Evolutionary conservation across 2,888 invertebrate species (phyloP), one percentile per base, ranked within the genome.

Genomic region (Synanthedon tipuliformis): DNA sequence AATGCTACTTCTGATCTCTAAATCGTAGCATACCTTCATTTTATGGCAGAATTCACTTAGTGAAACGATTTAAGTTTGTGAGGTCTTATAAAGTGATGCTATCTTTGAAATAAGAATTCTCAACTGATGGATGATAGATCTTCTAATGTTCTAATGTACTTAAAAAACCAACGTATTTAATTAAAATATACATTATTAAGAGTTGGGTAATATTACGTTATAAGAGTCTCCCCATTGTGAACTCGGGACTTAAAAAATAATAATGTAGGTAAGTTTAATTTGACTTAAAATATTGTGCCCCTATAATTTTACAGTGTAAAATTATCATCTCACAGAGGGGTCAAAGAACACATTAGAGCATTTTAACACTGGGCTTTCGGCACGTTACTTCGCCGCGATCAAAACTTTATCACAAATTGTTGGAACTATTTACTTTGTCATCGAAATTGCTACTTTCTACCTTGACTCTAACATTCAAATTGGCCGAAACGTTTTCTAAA

Each of bases 261-360:
- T 80, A 78, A 78, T 68, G 69, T 59, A 76, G 73, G 74, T 78
- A 76, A 74, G 74, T 78, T 77, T 79, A 83, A 81, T 84, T 79
- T 71, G 65, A 71, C 71, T 78, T 70, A 65, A 73, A 81, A 75
- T 75, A 79, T 71, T 77, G 66, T 79, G 75, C 81, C 80, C 83
- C 73, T 71, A 68, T 71, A 71, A 69, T 73, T 76, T 78, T 75
- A 76, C 78, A 81, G 80, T 2, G 34, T 80, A 78, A 82, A 81
- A 81, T 82, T 74, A 77, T 80, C 69, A 75, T 76, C 78, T 73
- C 72, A 58, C 59, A 61, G 58, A 75, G 76, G 83, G 84, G 81
- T 83, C 84, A 84, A 82, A 82, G 72, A 78, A 82, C 84, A 81
- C 77, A 77, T 82, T 78, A 76, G 73, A 68, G 71, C 69, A 75